A percentile compares a stretch with the other conserved stretches of the same genome.
Evolutionary conservation across 2,113 vertebrate species (phyloP).

Genomic region (Mastomys natalensis): DNA sequence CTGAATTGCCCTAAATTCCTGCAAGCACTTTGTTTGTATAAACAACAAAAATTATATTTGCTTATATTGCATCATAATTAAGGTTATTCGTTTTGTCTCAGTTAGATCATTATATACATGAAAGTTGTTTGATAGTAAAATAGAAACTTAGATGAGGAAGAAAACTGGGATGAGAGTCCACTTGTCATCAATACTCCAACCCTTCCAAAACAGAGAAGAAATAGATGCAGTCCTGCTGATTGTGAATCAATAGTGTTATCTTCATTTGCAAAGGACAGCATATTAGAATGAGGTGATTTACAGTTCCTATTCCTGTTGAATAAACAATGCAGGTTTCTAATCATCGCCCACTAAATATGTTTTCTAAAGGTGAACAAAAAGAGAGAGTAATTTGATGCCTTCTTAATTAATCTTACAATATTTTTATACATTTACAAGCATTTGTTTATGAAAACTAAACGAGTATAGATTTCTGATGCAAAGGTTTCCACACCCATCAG

Average conservation of each 20-base stretch:
- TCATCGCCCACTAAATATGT: slow-evolving; percentile 70
- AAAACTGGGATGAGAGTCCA: background rate
- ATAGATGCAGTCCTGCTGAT: slow-evolving; percentile 12
- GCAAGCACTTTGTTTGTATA: background rate
- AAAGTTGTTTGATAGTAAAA: background rate
- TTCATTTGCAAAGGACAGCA: slow-evolving; percentile 72
- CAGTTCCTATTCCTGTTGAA: slow-evolving; percentile 67
- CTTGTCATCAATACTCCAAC: slow-evolving; percentile 53
- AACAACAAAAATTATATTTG: background rate
- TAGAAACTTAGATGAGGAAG: slow-evolving; percentile 23
- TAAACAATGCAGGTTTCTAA: slow-evolving; percentile 64
- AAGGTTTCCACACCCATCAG: slow-evolving; percentile 52
- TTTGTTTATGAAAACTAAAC: slow-evolving; percentile 76
- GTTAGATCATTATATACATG: background rate
- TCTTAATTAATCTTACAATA: slow-evolving; percentile 71
- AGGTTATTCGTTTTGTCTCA: background rate
- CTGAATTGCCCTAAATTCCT: slow-evolving; percentile 18
- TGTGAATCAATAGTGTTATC: slow-evolving; percentile 68
- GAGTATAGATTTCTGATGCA: slow-evolving; percentile 73
- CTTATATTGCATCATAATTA: background rate
- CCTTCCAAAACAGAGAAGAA: slow-evolving; percentile 36
- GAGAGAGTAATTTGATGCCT: slow-evolving; percentile 66
- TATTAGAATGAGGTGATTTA: slow-evolving; percentile 72
- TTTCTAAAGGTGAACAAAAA: slow-evolving; percentile 78
- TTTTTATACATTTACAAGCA: slow-evolving; percentile 62